Evolutionary conservation across 2,797 vertebrate species (phyloP).

Genomic region (Scomberomorus guttatus): DNA sequence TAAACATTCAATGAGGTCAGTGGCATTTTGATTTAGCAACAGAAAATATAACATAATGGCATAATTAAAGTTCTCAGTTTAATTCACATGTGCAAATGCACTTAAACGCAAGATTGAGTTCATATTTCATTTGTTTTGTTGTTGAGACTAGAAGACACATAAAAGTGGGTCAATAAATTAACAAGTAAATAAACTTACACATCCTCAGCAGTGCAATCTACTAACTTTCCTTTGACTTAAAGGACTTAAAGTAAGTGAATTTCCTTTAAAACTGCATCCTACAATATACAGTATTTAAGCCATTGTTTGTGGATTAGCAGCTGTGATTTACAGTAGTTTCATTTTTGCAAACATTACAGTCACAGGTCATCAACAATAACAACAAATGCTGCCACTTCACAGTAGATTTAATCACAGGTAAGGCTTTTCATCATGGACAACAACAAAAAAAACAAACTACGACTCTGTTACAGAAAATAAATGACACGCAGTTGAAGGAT

Average conservation of each 20-base stretch:
- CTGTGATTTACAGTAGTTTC: background rate
- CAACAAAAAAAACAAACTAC: background rate
- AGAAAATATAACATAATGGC: background rate
- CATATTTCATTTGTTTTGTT: background rate
- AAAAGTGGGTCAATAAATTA: background rate
- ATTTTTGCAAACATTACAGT: constrained; percentile 2
- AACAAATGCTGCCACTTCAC: background rate
- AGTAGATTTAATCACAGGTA: background rate
- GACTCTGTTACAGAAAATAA: background rate
- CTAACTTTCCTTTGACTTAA: background rate
- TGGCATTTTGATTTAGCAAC: constrained; percentile 7
- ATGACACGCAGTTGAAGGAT: background rate
- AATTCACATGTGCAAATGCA: background rate
- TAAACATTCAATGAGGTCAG: background rate
- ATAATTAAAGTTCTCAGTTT: background rate
- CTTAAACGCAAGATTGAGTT: background rate
- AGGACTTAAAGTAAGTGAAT: background rate
- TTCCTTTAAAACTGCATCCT: background rate
- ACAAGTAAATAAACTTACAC: background rate
- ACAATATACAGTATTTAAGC: background rate
- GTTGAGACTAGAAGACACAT: background rate
- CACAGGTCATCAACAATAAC: constrained; percentile 8
- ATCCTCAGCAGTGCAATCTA: background rate
- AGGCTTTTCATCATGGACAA: background rate
- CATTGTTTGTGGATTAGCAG: background rate